A percentile compares a stretch with the other conserved stretches of the same genome.
phyloP scores from a whole-genome alignment of 2,797 vertebrate species.

The Rhinatrema bivittatum region DNA sequence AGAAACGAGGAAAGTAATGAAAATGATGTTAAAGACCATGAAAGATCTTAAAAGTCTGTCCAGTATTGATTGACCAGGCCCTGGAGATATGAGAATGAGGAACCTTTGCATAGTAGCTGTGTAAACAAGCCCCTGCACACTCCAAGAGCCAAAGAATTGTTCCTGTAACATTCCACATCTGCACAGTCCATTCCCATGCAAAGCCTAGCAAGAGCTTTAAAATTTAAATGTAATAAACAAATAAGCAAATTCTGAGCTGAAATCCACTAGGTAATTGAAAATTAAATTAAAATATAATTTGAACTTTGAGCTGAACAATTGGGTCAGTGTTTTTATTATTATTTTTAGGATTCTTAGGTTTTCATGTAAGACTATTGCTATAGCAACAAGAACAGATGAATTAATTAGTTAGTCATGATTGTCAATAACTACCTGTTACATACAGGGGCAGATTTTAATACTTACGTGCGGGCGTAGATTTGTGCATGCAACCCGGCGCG shows the following conservation, averaged over 20 bases:
- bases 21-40: constrained; percentile 63
- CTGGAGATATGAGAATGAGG: constrained; percentile 52
- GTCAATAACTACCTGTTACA: constrained; percentile 72
- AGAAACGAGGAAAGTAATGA: constrained; percentile 82
- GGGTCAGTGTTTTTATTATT: constrained; percentile 80
- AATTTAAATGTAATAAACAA: constrained; percentile 9
- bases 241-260: too few species aligned
- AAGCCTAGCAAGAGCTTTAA: constrained; percentile 58
- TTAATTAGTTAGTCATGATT: constrained; percentile 70
- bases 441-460: too few species aligned
- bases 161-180: constrained; percentile 83
- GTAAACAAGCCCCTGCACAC: constrained; percentile 46
- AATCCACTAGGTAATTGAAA: too few species aligned
- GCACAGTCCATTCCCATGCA: constrained; percentile 69
- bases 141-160: constrained; percentile 75
- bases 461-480: too few species aligned
- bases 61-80: constrained; percentile 75
- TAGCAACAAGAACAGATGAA: too few species aligned
- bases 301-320: constrained; percentile 71
- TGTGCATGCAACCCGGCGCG: too few species aligned
- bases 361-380: constrained; percentile 73
- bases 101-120: constrained; percentile 55
- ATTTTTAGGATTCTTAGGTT: constrained; percentile 67
- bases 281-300: constrained; percentile 1
- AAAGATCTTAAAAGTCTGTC: constrained; percentile 67